Base-by-base conservation (phyloP, 2,797 vertebrate species). In the Poecile montanus region DNA sequence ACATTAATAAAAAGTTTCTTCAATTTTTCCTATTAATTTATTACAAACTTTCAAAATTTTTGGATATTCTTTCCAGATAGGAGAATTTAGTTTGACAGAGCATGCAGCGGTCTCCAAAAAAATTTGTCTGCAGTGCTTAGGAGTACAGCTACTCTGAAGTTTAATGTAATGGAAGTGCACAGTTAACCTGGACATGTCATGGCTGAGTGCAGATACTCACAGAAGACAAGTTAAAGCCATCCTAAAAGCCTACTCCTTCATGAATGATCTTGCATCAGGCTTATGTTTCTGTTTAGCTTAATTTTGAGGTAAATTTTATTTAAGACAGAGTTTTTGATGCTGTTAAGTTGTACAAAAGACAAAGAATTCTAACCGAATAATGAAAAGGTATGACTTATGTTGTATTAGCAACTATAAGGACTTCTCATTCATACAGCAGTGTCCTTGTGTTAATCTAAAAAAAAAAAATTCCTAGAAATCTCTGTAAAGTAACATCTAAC, bases 1-100 rank as follows among this genome's bases (percentile, higher is more conserved):
- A 78, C 9, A 30, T 18, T 10, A 6, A 30, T 50, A 32, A n/a
- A 23, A 6, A 6, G 0, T 42, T 30, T 61, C 0, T 40, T 70
- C 19, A 4, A 15, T 53, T 73, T 95, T 79, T 80, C 50, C 9
- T 76, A 48, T 32, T 27, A 38, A 51, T 65, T 83, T 63, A 12
- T 51, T 45, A 20, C 2, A 27, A 67, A 44, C 6, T 47, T 56
- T 7, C 7, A 44, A 26, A 4, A 8, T 40, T 73, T 79, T 88
- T 85, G 2, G 7, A 47, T 57, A 47, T 54, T 50, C 2, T 53
- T 9, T 73, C 6, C 11, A 66, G 51, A 57, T 4, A 9, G 25
- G 8, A 57, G 6, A 65, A 62, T 54, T 68, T 72, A 8, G 4
- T 68, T 91, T 23, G 16, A 16, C 9, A 22, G 13, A 72, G 13